Conservation (phyloP, 2,113 vertebrate species). For the Tautogolabrus adspersus region DNA sequence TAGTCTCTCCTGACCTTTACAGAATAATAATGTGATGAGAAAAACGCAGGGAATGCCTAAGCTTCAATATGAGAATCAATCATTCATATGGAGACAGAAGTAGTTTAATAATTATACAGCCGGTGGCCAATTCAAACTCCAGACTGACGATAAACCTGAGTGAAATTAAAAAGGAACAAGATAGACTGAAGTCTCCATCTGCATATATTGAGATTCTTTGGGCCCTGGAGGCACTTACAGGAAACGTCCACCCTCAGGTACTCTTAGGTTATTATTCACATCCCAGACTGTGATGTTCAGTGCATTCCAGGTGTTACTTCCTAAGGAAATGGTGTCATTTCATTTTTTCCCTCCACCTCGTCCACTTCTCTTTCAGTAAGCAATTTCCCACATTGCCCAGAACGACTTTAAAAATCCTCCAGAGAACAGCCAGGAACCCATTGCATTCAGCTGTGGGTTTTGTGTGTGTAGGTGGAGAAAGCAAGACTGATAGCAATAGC, state of each 20-base stretch:
- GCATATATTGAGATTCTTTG: background rate
- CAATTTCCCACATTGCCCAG: conserved; percentile 57
- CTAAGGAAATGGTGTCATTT: conserved; percentile 49
- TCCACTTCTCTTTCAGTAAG: conserved; percentile 51
- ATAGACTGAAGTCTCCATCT: background rate
- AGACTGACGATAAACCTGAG: background rate
- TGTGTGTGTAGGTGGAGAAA: conserved; percentile 51
- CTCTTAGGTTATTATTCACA: conserved; percentile 5
- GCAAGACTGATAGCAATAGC: conserved; percentile 42
- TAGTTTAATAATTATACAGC: conserved; percentile 3
- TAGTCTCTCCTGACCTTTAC: conserved; percentile 2
- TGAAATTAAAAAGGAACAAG: background rate
- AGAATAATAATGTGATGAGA: background rate
- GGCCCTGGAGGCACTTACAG: background rate
- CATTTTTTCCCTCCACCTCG: conserved; percentile 29
- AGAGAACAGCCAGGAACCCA: conserved; percentile 31
- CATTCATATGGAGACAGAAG: background rate
- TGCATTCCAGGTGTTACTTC: conserved; percentile 26
- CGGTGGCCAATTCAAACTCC: conserved; percentile 6
- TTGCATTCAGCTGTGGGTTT: conserved; percentile 48
- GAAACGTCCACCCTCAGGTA: conserved; percentile 11
- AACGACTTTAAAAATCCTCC: conserved; percentile 39
- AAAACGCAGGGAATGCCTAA: conserved; percentile 17
- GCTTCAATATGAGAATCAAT: background rate
- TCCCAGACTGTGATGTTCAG: background rate